Percentiles rank a stretch among this genome's conserved stretches.
Evolutionary conservation across 2,797 vertebrate species (phyloP).

Genomic region (Cercopithecus diana): DNA sequence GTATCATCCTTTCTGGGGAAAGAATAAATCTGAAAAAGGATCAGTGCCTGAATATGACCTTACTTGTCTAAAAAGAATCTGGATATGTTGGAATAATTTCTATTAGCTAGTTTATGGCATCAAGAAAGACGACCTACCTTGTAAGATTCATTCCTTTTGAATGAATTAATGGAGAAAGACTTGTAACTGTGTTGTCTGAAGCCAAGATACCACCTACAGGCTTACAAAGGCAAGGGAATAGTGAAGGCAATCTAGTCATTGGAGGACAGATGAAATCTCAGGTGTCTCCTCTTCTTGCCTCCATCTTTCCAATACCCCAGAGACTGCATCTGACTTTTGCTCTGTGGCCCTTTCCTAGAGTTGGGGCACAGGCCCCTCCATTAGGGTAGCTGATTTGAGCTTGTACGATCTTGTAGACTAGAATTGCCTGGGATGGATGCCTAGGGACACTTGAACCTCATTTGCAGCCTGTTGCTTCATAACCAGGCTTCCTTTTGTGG

Average conservation of each 20-base stretch:
- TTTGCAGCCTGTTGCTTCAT: background rate
- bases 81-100: background rate
- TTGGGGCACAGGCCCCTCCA: accelerated
- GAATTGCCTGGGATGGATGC: background rate
- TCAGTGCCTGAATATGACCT: background rate
- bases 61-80: background rate
- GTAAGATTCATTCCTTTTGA: background rate
- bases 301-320: background rate
- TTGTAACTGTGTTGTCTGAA: background rate
- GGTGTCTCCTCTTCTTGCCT: background rate
- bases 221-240: background rate
- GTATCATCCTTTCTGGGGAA: background rate
- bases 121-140: background rate
- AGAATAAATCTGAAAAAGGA: background rate
- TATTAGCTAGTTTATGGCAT: background rate
- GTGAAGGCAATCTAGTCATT: background rate
- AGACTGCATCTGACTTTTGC: background rate
- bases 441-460: background rate
- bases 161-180: background rate
- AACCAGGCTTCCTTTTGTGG: background rate
- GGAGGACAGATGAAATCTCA: background rate
- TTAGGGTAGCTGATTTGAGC: background rate
- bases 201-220: background rate
- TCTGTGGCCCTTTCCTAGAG: background rate
- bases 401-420: background rate